Conservation (phyloP, 53 echinoderm and acorn worm genomes). For the Luidia sarsii region DNA sequence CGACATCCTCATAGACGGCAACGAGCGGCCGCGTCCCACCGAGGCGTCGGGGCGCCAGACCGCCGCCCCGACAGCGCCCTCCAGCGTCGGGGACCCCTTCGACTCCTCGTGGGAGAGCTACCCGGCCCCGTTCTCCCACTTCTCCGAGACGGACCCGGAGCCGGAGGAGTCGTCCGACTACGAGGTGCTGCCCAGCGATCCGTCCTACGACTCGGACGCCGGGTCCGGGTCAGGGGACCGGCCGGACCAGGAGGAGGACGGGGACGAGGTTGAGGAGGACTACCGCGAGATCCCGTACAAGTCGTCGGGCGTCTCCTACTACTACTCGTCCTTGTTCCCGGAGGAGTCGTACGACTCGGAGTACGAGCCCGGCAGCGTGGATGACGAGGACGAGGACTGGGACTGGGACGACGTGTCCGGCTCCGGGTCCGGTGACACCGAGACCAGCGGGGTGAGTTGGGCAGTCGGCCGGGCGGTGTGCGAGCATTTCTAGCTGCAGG, state of each 20-base stretch:
- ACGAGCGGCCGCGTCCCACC: constrained; percentile 13
- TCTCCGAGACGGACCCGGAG: neutral
- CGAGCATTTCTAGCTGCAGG: no score
- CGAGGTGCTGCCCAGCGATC: neutral
- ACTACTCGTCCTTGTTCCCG: neutral
- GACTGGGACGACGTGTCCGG: constrained; percentile 12
- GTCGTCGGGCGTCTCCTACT: neutral
- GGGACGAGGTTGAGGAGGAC: neutral
- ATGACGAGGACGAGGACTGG: neutral
- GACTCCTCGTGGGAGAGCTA: constrained; percentile 40
- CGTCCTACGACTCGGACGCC: neutral
- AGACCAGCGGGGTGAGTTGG: constrained; percentile 47
- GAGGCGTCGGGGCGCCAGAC: neutral
- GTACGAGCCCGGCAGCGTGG: neutral
- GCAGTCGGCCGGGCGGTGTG: no score
- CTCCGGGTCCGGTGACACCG: constrained; percentile 33
- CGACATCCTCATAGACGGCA: constrained; percentile 37
- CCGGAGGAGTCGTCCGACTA: neutral
- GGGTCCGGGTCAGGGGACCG: constrained; percentile 8
- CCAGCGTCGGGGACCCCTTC: neutral
- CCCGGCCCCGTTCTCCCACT: constrained; percentile 18
- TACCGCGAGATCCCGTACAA: constrained; percentile 33
- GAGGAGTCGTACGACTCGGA: neutral
- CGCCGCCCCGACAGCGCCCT: constrained; percentile 6
- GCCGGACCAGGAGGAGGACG: constrained; percentile 12